These are phyloP conservation scores for Montipora foliosa DNA, from an alignment of 64 coral and sea anemone genomes.

Conservation along the genomic window DNA sequence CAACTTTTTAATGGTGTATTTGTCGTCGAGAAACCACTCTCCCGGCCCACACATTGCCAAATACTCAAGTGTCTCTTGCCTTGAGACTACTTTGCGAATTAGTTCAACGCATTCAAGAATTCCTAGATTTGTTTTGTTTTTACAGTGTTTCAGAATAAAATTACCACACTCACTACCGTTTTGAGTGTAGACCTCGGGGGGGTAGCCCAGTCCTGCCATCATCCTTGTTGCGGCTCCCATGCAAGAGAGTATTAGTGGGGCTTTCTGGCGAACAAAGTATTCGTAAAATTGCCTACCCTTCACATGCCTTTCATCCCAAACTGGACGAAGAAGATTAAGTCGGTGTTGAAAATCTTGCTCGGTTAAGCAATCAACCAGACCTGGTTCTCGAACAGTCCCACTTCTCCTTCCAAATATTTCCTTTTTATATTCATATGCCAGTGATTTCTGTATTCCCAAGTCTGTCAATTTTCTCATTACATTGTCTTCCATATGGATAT, in stretches of 20 bases:
- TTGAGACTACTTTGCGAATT: not conserved
- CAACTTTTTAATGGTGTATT: not conserved
- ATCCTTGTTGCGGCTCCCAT: slow-evolving; percentile 1
- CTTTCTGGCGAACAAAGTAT: slow-evolving; percentile 28
- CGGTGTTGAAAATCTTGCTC: not conserved
- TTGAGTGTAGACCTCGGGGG: slow-evolving; percentile 17
- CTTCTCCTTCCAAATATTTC: not conserved
- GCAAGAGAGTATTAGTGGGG: not conserved
- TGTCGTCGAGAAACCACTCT: not conserved
- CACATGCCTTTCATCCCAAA: too few species aligned
- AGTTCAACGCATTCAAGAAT: too few species aligned
- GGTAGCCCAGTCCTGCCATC: slow-evolving; percentile 11
- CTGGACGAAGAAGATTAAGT: not conserved
- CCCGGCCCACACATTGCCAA: not conserved
- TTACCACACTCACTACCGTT: too few species aligned
- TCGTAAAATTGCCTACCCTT: slow-evolving; percentile 28
- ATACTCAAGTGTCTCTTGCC: not conserved
- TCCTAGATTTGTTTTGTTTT: too few species aligned
- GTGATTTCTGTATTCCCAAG: not conserved
- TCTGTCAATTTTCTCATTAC: slow-evolving; percentile 17
- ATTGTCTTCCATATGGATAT: slow-evolving; percentile 53
- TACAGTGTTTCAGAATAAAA: not conserved
- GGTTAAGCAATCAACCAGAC: not conserved
- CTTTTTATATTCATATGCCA: too few species aligned
- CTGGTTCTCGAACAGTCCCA: not conserved